phyloP scores from a whole-genome alignment of 2,888 invertebrate genomes.

The Ametastegia equiseti region DNA sequence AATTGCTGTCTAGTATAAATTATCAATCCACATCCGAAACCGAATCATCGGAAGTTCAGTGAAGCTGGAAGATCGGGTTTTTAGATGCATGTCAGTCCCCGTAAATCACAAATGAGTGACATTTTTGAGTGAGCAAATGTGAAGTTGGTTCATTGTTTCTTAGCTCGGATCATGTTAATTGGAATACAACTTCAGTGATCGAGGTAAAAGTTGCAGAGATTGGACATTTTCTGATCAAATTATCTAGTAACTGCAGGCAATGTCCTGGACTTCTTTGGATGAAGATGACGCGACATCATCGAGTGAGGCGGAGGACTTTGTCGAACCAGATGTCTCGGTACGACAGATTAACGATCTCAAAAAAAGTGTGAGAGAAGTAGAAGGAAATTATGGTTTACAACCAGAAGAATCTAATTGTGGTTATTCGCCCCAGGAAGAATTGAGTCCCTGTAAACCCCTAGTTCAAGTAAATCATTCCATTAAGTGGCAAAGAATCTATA shows the following conservation, averaged over 20 bases:
- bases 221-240: conserved; percentile 31
- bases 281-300: conserved; percentile 34
- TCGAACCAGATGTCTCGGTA: neutral
- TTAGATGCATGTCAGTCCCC: neutral
- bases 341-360: neutral
- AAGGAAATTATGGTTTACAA: neutral
- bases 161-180: neutral
- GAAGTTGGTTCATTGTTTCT: neutral
- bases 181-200: conserved; percentile 28
- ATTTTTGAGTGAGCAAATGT: neutral
- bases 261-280: conserved; percentile 49
- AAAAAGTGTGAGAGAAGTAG: neutral
- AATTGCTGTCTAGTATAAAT: neutral
- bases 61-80: neutral
- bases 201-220: conserved; percentile 6
- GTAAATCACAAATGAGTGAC: neutral
- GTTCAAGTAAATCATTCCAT: conserved; percentile 15
- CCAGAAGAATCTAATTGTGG: neutral
- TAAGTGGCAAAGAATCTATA: too few species aligned
- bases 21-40: neutral
- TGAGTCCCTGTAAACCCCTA: neutral
- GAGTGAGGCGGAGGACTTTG: conserved; percentile 34
- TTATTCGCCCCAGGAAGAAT: neutral
- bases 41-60: neutral
- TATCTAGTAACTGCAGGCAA: conserved; percentile 33